Conservation (phyloP, 2,888 invertebrate species). For the Tanypteryx hageni region DNA sequence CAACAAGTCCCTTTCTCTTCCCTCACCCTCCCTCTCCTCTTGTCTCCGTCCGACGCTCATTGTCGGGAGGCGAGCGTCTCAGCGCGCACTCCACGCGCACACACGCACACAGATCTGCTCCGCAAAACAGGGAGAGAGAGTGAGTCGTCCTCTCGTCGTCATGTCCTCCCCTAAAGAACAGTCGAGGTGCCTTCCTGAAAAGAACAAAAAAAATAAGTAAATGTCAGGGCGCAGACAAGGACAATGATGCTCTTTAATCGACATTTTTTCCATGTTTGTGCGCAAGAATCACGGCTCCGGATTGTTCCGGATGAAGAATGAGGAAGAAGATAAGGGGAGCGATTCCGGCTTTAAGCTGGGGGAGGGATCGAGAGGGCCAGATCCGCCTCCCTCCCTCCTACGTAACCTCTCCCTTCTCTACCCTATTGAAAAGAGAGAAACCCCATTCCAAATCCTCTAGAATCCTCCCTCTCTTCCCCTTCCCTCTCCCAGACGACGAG, state of each 20-base stretch:
- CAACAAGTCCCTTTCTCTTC: too few species aligned
- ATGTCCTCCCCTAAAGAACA: background rate
- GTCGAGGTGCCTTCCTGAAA: background rate
- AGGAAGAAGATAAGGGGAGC: conserved; percentile 40
- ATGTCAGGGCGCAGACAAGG: conserved; percentile 28
- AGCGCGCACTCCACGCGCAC: background rate
- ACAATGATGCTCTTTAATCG: conserved; percentile 56
- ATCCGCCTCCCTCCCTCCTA: too few species aligned
- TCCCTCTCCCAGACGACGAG: too few species aligned
- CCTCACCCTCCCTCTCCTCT: too few species aligned
- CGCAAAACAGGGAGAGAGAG: background rate
- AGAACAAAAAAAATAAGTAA: conserved; percentile 16
- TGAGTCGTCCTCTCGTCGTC: background rate
- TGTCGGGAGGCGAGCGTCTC: too few species aligned
- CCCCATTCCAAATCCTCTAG: too few species aligned
- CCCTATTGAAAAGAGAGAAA: too few species aligned
- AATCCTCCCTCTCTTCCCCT: too few species aligned
- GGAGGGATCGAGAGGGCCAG: too few species aligned
- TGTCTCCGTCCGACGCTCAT: too few species aligned
- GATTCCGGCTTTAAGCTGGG: conserved; percentile 22
- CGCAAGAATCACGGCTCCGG: conserved; percentile 38
- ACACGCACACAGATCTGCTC: background rate
- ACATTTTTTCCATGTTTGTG: conserved; percentile 36
- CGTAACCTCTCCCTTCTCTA: too few species aligned
- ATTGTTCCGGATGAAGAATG: conserved; percentile 49